Conservation (phyloP, 2,797 vertebrate species). For the Somateria mollissima region DNA sequence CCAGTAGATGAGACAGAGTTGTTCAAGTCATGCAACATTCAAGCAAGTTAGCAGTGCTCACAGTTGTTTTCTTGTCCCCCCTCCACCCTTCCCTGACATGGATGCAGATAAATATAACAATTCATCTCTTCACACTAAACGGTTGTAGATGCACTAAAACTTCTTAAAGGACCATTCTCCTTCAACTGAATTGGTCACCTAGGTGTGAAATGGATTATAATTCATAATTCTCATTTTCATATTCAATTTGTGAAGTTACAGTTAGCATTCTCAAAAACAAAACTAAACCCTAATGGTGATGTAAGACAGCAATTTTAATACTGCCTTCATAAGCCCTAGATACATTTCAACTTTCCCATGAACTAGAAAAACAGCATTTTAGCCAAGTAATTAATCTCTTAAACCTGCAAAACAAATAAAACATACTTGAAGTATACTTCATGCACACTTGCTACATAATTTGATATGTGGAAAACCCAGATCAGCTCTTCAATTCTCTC, state of each 20-base stretch:
- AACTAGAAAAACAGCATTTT: not conserved
- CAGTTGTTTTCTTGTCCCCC: not conserved
- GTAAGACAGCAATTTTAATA: not conserved
- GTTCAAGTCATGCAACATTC: not conserved
- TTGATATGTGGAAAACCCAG: not conserved
- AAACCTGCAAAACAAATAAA: not conserved
- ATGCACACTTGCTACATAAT: not conserved
- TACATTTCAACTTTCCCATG: not conserved
- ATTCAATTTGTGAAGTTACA: not conserved
- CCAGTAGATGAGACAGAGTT: not conserved
- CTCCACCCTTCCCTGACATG: not conserved
- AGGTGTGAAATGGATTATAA: not conserved
- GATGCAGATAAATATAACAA: not conserved
- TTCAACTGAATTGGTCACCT: not conserved
- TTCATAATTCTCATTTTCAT: not conserved
- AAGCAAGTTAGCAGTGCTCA: not conserved
- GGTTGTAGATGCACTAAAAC: not conserved
- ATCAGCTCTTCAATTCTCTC: not conserved
- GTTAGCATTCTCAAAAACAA: not conserved
- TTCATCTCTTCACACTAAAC: not conserved
- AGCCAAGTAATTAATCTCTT: not conserved
- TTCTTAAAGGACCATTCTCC: not conserved
- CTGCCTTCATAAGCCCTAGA: not conserved
- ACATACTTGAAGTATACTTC: not conserved
- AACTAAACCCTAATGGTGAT: not conserved